These are phyloP conservation scores for Notodonta dromedarius DNA, from an alignment of 2,888 invertebrate genomes.

Conservation along the genomic window DNA sequence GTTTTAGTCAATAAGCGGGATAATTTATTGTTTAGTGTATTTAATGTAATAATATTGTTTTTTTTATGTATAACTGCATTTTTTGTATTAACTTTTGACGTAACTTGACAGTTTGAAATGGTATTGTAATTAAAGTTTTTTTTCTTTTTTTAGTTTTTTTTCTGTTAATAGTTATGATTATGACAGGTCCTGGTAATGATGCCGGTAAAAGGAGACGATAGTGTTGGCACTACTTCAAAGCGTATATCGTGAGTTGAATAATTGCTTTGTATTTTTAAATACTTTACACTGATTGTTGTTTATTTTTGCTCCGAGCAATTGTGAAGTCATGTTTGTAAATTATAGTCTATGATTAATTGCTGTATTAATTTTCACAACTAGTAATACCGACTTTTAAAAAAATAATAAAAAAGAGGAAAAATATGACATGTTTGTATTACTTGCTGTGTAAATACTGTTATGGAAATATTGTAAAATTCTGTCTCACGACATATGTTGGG, in stretches of 20 bases:
- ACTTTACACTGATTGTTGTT: constrained; percentile 49
- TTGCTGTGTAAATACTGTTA: constrained; percentile 30
- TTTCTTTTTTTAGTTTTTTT: constrained; percentile 9
- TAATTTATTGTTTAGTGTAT: constrained; percentile 49
- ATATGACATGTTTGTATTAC: constrained; percentile 24
- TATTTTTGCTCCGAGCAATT: constrained; percentile 31
- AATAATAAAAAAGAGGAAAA: constrained; percentile 7
- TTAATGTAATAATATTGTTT: constrained; percentile 31
- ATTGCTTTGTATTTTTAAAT: constrained; percentile 22
- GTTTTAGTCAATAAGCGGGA: constrained; percentile 57
- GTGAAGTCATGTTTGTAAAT: constrained; percentile 29
- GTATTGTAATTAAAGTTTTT: constrained; percentile 19
- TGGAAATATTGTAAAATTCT: constrained; percentile 53
- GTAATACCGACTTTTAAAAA: constrained; percentile 21
- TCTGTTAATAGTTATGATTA: constrained; percentile 49
- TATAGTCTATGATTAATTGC: constrained; percentile 10
- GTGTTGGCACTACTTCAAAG: constrained; percentile 37
- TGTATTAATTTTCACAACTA: constrained; percentile 23
- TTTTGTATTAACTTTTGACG: constrained; percentile 36
- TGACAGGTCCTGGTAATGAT: constrained; percentile 53
- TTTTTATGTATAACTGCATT: constrained; percentile 38
- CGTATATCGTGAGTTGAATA: constrained; percentile 31
- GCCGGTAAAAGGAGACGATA: constrained; percentile 34
- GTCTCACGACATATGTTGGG: constrained; percentile 84
- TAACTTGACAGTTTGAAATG: constrained; percentile 35